phyloP scores from a whole-genome alignment of 1,140 invertebrate genomes.

The Drosophila athabasca region DNA sequence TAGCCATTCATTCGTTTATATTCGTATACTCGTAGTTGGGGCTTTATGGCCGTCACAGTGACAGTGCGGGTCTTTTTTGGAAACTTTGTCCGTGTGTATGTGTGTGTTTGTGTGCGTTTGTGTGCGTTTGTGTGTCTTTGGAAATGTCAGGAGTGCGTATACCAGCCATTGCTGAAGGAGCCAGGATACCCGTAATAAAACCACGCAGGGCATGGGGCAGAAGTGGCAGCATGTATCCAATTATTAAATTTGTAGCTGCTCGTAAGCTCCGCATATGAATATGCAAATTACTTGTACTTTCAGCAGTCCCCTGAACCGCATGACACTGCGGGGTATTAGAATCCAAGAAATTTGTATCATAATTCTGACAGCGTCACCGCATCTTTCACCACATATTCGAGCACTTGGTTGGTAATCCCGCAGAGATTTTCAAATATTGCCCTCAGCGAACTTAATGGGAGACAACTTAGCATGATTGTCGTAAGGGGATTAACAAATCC shows the following conservation, averaged over 20 bases:
- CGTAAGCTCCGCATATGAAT: slow-evolving; percentile 19
- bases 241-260: slow-evolving; percentile 59
- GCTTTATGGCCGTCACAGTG: slow-evolving; percentile 58
- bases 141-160: slow-evolving; percentile 68
- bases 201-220: not conserved
- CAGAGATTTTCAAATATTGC: slow-evolving; percentile 2
- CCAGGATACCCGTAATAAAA: slow-evolving; percentile 32
- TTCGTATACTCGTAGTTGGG: slow-evolving; percentile 32
- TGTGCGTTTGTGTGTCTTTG: slow-evolving; percentile 9
- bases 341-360: slow-evolving; percentile 13
- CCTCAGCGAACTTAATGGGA: not conserved
- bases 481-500: not conserved
- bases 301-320: not conserved
- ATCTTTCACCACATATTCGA: not conserved
- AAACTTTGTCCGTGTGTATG: slow-evolving; percentile 24
- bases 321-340: not conserved
- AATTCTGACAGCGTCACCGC: slow-evolving; percentile 7
- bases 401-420: not conserved
- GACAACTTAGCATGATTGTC: not conserved
- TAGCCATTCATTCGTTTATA: slow-evolving; percentile 23
- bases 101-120: slow-evolving; percentile 9
- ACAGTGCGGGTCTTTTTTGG: slow-evolving; percentile 11
- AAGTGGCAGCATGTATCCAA: slow-evolving; percentile 31
- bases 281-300: slow-evolving; percentile 21
- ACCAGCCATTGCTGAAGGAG: slow-evolving; percentile 28